Evolutionary conservation across 2,113 vertebrate species (phyloP).

Genomic region (Hyaena hyaena): DNA sequence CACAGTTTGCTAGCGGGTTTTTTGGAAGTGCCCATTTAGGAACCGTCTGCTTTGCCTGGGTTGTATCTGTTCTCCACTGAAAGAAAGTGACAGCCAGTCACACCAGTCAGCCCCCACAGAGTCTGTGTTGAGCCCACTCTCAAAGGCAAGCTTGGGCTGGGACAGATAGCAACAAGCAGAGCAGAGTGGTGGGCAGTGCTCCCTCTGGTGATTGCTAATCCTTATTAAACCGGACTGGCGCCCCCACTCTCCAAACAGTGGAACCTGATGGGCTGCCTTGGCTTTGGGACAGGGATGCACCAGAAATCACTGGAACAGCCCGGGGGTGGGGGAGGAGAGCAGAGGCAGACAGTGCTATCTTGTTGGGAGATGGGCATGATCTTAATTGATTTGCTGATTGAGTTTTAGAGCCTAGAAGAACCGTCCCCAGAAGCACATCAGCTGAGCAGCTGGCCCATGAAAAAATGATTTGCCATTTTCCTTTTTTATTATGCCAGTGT

Average conservation of each 20-base stretch:
- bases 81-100: constrained; percentile 51
- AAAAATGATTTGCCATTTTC: constrained; percentile 71
- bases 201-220: constrained; percentile 8
- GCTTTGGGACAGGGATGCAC: neutral
- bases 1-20: constrained; percentile 41
- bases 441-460: constrained; percentile 71
- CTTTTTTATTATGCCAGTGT: constrained; percentile 47
- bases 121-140: constrained; percentile 39
- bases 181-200: neutral
- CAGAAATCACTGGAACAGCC: neutral
- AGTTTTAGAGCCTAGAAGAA: constrained; percentile 43
- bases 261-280: neutral
- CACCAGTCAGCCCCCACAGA: neutral
- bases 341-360: neutral
- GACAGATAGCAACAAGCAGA: neutral
- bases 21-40: constrained; percentile 13
- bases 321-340: neutral
- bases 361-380: neutral
- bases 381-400: constrained; percentile 67
- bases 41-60: constrained; percentile 65
- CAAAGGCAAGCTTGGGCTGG: neutral
- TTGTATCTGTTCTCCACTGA: neutral
- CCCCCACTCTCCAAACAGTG: neutral
- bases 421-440: constrained; percentile 26
- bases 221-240: neutral